Base-by-base conservation (phyloP, 2,797 vertebrate genomes). In the Alca torda region DNA sequence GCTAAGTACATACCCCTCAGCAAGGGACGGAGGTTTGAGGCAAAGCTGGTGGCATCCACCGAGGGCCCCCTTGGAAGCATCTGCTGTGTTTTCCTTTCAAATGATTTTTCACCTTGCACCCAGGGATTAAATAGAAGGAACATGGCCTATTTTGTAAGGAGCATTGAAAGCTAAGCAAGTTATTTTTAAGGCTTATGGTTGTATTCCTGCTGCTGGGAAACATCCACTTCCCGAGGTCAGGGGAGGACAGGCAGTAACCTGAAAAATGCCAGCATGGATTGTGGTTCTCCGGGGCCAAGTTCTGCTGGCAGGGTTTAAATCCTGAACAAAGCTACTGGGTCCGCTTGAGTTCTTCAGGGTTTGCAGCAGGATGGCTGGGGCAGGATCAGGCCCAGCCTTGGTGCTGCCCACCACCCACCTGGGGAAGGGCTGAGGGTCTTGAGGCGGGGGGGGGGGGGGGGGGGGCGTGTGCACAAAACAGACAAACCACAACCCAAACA, bases 131-230 rank as follows among this genome's bases (percentile, higher is more conserved):
- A 69, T 24, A 83, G 89, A 73, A 83, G 79, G 94, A 93, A 83
- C 11, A 2, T 70, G 92, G 78, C 92, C 95, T 89, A 81, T 80
- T 96, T 97, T 83, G 85, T 72, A 33, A 85, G 69, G 65, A 88
- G 30, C 78, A 18, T 7, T 86, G 89, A 91, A 96, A 95, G 88
- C 2, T 0, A 95, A 89, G 41, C 83, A 37, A 75, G 93, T 94
- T 97, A 96, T 97, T 97, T 97, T 97, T 93, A 92, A 97, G 84
- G 59, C 57, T 41, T 57, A 56, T 2, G n/a, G 94, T 91, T 86
- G 59, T 95, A 80, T 95, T 87, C 74, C 92, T 0, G 9, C 78
- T 92, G 85, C 95, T 80, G 79, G 85, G 93, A 95, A 94, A 85
- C 51, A 78, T 69, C 84, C 50, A 45, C 35, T 95, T 84, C 75